phyloP scores from a whole-genome alignment of 2,113 vertebrate genomes.

The Aix galericulata region DNA sequence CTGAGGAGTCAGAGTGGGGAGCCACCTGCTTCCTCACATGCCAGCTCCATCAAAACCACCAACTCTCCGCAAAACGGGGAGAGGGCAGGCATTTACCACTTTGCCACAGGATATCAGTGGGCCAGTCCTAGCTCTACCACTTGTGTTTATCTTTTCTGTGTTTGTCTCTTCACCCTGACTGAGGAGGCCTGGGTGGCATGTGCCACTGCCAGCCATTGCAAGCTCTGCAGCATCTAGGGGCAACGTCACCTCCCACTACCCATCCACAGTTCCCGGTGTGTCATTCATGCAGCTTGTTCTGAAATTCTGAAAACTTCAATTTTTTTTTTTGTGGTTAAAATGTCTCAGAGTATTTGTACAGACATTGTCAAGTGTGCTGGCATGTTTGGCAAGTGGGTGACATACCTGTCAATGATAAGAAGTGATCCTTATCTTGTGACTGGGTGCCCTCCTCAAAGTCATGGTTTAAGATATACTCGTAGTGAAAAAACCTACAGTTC shows the following conservation, averaged over 20 bases:
- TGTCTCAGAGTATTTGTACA: not conserved
- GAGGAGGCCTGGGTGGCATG: not conserved
- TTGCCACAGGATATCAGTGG: not conserved
- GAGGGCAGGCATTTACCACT: not conserved
- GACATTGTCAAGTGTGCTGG: not conserved
- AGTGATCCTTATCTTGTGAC: not conserved
- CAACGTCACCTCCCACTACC: not conserved
- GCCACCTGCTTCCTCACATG: not conserved
- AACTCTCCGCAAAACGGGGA: not conserved
- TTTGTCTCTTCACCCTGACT: not conserved
- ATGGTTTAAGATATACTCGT: not conserved
- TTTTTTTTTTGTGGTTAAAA: not conserved
- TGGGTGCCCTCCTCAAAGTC: not conserved
- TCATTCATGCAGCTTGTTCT: not conserved
- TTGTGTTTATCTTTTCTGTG: not conserved
- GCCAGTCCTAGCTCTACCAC: not conserved
- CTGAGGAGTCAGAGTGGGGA: not conserved
- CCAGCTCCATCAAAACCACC: not conserved
- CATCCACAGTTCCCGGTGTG: fast-evolving
- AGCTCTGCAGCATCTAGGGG: not conserved
- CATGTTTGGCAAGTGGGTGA: fast-evolving
- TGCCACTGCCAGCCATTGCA: not conserved
- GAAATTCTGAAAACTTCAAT: not conserved
- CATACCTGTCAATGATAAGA: not conserved
- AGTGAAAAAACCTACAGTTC: not conserved